phyloP scores from a whole-genome alignment of 2,797 vertebrate genomes.

The Gadopsis marmoratus region DNA sequence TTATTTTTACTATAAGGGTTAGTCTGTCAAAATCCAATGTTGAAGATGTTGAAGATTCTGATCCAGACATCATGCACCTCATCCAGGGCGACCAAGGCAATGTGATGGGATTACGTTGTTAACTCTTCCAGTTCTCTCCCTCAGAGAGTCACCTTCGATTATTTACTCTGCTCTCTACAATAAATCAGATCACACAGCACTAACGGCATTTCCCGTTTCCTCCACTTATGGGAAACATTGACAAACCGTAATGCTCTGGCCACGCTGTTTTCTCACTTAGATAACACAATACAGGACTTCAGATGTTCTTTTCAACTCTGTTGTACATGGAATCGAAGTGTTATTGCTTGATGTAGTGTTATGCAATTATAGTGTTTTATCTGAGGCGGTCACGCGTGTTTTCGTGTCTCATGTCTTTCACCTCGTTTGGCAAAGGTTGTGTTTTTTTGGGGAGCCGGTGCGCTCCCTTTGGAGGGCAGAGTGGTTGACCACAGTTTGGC shows the following conservation, averaged over 20 bases:
- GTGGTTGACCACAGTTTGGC: constrained; percentile 80
- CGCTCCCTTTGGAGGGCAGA: constrained; percentile 75
- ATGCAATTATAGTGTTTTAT: constrained; percentile 67
- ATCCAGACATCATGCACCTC: constrained; percentile 30
- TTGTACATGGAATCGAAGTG: constrained; percentile 58
- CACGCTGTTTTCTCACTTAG: constrained; percentile 62
- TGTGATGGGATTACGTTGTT: constrained; percentile 40
- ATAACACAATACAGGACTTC: constrained; percentile 56
- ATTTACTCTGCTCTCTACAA: constrained; percentile 69
- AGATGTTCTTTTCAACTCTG: constrained; percentile 71
- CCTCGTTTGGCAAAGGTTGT: constrained; percentile 70
- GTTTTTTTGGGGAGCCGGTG: constrained; percentile 69
- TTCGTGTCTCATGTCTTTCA: constrained; percentile 71
- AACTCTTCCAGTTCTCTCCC: constrained; percentile 38
- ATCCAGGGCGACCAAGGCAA: constrained; percentile 18
- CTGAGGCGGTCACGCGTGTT: constrained; percentile 62
- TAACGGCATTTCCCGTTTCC: constrained; percentile 63
- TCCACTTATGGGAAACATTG: constrained; percentile 66
- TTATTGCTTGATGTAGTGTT: constrained; percentile 60
- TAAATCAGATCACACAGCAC: constrained; percentile 67
- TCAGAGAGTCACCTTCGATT: constrained; percentile 63
- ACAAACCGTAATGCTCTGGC: constrained; percentile 48
- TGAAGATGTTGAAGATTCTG: constrained; percentile 29
- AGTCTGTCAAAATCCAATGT: neutral
- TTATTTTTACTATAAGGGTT: neutral